Evolutionary conservation across 1,140 invertebrate species (phyloP).

Genomic region (Eurytemora carolleeae): DNA sequence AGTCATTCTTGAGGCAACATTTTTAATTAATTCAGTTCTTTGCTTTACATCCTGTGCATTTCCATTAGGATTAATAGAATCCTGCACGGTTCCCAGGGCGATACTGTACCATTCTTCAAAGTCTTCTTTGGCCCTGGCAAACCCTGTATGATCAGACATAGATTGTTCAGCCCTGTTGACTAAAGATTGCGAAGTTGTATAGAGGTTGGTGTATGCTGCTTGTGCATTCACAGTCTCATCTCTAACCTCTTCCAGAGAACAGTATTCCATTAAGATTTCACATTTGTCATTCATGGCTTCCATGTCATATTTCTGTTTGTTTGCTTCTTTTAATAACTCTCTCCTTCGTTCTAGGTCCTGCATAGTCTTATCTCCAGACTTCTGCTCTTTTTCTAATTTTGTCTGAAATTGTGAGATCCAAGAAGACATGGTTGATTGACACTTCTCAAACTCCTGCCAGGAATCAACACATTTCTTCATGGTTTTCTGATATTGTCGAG

Average conservation of each 20-base stretch:
- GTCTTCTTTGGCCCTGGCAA: constrained; percentile 58
- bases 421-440: constrained; percentile 47
- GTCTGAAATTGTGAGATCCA: constrained; percentile 54
- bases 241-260: constrained; percentile 53
- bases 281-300: constrained; percentile 68
- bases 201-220: constrained; percentile 48
- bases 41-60: constrained; percentile 53
- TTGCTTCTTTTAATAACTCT: constrained; percentile 49
- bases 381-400: constrained; percentile 31
- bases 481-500: constrained; percentile 51
- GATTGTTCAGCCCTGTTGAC: constrained; percentile 67
- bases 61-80: constrained; percentile 51
- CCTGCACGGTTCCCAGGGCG: constrained; percentile 52
- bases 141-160: constrained; percentile 66
- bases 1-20: constrained; percentile 46
- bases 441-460: constrained; percentile 64
- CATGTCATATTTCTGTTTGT: constrained; percentile 47
- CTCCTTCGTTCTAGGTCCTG: constrained; percentile 34
- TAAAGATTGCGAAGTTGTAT: constrained; percentile 38
- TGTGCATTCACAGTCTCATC: constrained; percentile 66
- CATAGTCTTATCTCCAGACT: constrained; percentile 26
- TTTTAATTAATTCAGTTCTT: constrained; percentile 50
- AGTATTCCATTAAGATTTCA: constrained; percentile 61
- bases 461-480: constrained; percentile 56
- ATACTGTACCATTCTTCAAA: constrained; percentile 56